Percentiles rank a stretch among this genome's conserved stretches.
Evolutionary conservation across 2,113 vertebrate genomes (phyloP).

Genomic region (Eulemur rufifrons): DNA sequence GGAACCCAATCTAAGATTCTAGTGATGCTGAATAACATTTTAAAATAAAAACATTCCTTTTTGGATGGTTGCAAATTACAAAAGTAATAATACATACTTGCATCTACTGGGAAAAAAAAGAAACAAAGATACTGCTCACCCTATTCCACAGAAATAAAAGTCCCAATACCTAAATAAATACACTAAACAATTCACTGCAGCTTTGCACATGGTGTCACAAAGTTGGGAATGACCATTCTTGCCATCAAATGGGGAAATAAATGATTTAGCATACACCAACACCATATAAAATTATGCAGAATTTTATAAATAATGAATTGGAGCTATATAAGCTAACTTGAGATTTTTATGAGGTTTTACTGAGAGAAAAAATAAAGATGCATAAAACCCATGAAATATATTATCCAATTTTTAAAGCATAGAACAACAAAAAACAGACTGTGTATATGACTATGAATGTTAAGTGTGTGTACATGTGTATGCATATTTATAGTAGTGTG

Average conservation of each 20-base stretch:
- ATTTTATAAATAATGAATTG: background rate
- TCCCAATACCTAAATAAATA: background rate
- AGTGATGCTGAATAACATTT: background rate
- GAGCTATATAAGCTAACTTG: background rate
- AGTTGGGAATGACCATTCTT: background rate
- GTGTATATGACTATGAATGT: background rate
- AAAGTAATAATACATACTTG: background rate
- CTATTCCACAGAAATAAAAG: background rate
- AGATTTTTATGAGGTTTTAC: background rate
- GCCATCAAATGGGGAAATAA: background rate
- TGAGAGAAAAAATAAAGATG: background rate
- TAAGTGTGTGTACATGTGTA: background rate
- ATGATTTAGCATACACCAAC: background rate
- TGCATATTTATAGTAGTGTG: background rate
- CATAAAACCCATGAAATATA: background rate
- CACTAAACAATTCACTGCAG: background rate
- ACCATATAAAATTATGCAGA: background rate
- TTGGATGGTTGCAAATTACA: background rate
- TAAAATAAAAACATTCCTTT: background rate
- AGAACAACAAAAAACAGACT: background rate
- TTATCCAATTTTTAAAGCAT: background rate
- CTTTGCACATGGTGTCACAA: background rate
- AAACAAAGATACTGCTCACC: background rate
- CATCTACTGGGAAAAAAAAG: background rate
- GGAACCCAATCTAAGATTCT: background rate